Conservation (phyloP, 2,113 vertebrate species). For the Chamaea fasciata region DNA sequence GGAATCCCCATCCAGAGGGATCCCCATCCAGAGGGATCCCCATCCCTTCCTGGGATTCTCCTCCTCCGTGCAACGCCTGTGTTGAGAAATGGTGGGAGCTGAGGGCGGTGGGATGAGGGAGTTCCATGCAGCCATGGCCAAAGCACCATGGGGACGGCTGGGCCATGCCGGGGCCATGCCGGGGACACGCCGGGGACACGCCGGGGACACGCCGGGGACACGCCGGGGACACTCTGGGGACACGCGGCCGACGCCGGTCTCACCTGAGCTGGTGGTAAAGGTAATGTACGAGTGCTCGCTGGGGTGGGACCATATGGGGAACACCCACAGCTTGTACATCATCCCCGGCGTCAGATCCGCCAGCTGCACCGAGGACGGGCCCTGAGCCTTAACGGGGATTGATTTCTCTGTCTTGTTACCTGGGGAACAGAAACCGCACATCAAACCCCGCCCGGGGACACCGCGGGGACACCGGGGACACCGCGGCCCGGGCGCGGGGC, state of each 20-base stretch:
- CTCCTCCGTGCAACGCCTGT: neutral
- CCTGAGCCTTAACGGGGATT: constrained; percentile 81
- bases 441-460: constrained; percentile 55
- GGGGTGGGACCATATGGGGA: constrained; percentile 85
- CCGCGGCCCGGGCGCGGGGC: rapidly evolving
- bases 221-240: neutral
- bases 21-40: neutral
- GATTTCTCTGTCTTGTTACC: constrained; percentile 88
- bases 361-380: constrained; percentile 81
- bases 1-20: neutral
- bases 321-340: constrained; percentile 92
- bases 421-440: constrained; percentile 81
- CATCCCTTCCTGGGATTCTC: neutral
- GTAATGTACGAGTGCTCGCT: constrained; percentile 85
- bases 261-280: constrained; percentile 98
- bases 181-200: neutral
- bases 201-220: neutral
- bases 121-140: constrained; percentile 25
- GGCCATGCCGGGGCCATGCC: neutral
- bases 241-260: constrained; percentile 69
- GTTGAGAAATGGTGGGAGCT: neutral
- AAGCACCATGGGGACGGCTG: neutral
- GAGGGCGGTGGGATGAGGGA: neutral
- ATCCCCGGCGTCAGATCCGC: constrained; percentile 88
- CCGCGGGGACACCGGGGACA: neutral